Evolutionary conservation across 2,888 invertebrate genomes (phyloP).

Genomic region (Drosophila setosimentum): DNA sequence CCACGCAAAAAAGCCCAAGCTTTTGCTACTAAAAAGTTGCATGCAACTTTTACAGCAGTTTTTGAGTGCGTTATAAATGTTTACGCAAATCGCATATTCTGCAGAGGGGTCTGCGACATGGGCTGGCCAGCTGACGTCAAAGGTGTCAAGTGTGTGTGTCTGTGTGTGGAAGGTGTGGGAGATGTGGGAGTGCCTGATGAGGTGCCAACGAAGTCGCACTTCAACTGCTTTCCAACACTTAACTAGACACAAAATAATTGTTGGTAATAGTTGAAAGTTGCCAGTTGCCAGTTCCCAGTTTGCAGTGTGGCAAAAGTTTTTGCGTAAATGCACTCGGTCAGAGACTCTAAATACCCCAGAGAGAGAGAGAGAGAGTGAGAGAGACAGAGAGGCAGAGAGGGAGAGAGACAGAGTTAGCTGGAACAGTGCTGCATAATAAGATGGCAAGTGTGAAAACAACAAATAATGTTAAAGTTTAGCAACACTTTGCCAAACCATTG

Average conservation of each 20-base stretch:
- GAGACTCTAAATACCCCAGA: slow-evolving; percentile 26
- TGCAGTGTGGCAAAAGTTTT: slow-evolving; percentile 38
- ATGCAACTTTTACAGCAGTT: slow-evolving; percentile 59
- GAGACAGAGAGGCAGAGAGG: not conserved
- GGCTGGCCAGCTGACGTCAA: slow-evolving; percentile 3
- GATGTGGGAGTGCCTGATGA: slow-evolving; percentile 24
- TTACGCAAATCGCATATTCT: slow-evolving; percentile 68
- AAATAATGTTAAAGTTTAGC: slow-evolving; percentile 32
- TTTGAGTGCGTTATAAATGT: slow-evolving; percentile 74
- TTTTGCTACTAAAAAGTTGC: slow-evolving; percentile 41
- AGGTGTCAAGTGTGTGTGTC: not conserved
- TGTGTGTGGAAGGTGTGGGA: slow-evolving; percentile 6
- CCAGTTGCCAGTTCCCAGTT: slow-evolving; percentile 25
- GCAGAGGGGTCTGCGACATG: slow-evolving; percentile 4
- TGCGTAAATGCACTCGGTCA: slow-evolving; percentile 37
- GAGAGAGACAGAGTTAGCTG: not conserved
- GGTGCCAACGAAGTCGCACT: slow-evolving; percentile 53
- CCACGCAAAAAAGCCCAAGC: slow-evolving; percentile 3
- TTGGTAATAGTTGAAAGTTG: slow-evolving; percentile 66
- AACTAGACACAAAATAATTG: slow-evolving; percentile 73
- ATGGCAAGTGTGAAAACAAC: slow-evolving; percentile 41
- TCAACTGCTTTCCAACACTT: slow-evolving; percentile 64
- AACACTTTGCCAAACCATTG: slow-evolving; percentile 16
- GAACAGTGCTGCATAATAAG: slow-evolving; percentile 12
- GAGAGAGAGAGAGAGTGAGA: not conserved